phyloP scores from a whole-genome alignment of 2,888 invertebrate genomes.

The Amphipyra tragopoginis region DNA sequence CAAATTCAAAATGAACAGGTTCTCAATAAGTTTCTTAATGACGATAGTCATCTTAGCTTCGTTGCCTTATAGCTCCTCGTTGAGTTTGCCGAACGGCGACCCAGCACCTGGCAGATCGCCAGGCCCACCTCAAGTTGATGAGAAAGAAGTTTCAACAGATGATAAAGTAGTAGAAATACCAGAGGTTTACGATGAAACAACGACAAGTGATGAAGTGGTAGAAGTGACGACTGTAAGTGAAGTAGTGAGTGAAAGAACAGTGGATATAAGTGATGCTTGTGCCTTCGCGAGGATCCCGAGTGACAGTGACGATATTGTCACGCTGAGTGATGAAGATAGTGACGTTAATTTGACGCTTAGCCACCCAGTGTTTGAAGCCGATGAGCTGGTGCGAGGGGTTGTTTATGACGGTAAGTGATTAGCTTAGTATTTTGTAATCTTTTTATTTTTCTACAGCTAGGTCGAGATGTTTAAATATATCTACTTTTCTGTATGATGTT shows the following conservation, averaged over 20 bases:
- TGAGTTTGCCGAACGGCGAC: conserved; percentile 89
- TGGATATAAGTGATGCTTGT: conserved; percentile 78
- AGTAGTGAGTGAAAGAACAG: conserved; percentile 63
- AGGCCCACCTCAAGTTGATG: conserved; percentile 85
- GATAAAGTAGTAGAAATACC: conserved; percentile 50
- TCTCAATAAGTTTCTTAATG: conserved; percentile 64
- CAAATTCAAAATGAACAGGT: conserved; percentile 75
- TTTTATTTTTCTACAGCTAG: not conserved
- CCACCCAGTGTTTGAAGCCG: conserved; percentile 87
- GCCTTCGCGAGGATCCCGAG: conserved; percentile 82
- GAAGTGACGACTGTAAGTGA: conserved; percentile 72
- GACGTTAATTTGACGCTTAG: conserved; percentile 86
- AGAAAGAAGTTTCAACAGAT: conserved; percentile 46
- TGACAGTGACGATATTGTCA: conserved; percentile 83
- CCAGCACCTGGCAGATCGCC: conserved; percentile 92
- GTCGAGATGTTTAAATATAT: too few species aligned
- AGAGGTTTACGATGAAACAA: conserved; percentile 63
- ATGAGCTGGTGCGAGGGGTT: conserved; percentile 87
- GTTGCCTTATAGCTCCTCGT: conserved; percentile 82
- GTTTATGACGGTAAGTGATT: conserved; percentile 88
- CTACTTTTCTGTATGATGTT: too few species aligned
- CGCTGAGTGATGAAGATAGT: conserved; percentile 80
- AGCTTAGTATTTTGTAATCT: not conserved
- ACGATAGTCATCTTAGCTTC: conserved; percentile 75
- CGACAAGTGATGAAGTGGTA: conserved; percentile 70